Evolutionary conservation across 2,113 vertebrate genomes (phyloP).

Genomic region (Pyrgilauda ruficollis): DNA sequence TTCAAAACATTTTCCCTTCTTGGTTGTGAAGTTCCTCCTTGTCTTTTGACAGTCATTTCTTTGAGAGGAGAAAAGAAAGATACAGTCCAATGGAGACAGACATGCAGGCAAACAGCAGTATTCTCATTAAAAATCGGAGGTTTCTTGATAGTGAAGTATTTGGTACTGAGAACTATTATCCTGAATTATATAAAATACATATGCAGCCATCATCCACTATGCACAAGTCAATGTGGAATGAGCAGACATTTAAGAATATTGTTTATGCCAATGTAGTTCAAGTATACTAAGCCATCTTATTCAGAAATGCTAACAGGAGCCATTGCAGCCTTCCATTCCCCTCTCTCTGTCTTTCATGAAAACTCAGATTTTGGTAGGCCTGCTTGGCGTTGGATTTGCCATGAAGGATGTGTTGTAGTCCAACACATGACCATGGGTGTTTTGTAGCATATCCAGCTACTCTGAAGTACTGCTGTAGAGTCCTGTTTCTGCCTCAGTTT

Average conservation of each 20-base stretch:
- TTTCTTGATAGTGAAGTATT: background rate
- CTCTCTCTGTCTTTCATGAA: background rate
- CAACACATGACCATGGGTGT: background rate
- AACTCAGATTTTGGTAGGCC: background rate
- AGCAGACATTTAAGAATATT: background rate
- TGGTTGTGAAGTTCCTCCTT: background rate
- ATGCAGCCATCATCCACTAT: background rate
- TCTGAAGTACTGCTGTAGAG: background rate
- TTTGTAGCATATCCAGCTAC: background rate
- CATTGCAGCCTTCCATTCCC: background rate
- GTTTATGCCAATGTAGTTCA: background rate
- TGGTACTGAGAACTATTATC: background rate
- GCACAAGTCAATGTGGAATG: background rate
- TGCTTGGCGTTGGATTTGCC: background rate
- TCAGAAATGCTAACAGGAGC: background rate
- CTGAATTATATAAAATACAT: background rate
- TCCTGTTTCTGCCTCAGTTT: background rate
- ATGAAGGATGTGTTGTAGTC: fast-evolving
- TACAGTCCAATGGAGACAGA: background rate
- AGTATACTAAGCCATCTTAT: background rate
- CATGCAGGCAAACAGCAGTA: background rate
- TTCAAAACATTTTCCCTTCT: background rate
- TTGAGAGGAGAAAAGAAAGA: background rate
- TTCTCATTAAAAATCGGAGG: background rate
- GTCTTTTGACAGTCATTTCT: background rate